Evolutionary conservation across 1,140 invertebrate species (phyloP), one percentile per base, ranked within the genome.

Genomic region (Carposina sasakii): DNA sequence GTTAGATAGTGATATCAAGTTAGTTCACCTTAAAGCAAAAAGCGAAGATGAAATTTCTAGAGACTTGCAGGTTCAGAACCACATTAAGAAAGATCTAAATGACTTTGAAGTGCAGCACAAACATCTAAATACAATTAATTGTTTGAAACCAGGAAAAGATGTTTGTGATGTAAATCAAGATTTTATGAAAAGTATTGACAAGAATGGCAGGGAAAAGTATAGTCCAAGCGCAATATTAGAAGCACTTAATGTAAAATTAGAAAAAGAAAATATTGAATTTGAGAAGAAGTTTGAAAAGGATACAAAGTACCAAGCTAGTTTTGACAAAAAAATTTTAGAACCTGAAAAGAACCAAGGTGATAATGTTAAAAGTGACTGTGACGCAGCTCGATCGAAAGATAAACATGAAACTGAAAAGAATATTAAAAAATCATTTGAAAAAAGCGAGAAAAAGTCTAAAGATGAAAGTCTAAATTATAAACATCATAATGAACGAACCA

Each of bases 181-280:
- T 48, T 52, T 52, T 30, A 34, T 57, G 6, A 57, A 57, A 54
- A 33, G 28, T 16, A 52, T 26, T 22, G 63, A 68, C 15, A 76
- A 70, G 52, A 62, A 48, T 57, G 54, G 54, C 20, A 72, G 63
- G 41, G 72, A 75, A 42, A 70, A 63, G 43, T 51, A 47, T 41
- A 66, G 54, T 53, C 53, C 60, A 40, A 66, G 54, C 50, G 45
- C 45, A 4, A 43, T 53, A n/a, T 50, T 57, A 39, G 51, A 51
- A 37, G 46, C 42, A 33, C 54, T 59, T 43, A 60, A 64, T 20
- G 57, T 58, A 20, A 72, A 67, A 55, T 45, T 56, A 37, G 70
- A 68, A 58, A 74, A 74, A 53, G 70, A 77, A 52, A 70, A 72
- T 50, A 74, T 69, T 54, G 64, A 74, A 43, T 63, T 63, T 44